Conservation (phyloP, 35 echinoderm and acorn worm genomes). For the Holothuria glaberrima region DNA sequence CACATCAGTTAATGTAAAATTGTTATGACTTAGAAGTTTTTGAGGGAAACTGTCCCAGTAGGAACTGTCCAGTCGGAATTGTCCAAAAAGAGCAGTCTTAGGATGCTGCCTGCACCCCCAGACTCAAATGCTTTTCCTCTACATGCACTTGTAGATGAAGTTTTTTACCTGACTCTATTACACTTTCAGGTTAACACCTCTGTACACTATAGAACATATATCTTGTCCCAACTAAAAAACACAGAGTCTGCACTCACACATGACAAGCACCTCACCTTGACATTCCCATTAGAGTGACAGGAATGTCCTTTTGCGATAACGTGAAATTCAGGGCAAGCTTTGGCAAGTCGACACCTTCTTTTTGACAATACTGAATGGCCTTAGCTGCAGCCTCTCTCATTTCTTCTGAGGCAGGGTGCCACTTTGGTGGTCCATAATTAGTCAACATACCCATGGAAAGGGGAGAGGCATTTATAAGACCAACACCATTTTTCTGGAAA, state of each 20-base stretch:
- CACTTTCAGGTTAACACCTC: not conserved
- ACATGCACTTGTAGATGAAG: not conserved
- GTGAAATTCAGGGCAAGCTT: conserved; percentile 77
- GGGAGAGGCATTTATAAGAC: conserved; percentile 82
- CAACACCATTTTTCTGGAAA: conserved; percentile 72
- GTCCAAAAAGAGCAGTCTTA: not conserved
- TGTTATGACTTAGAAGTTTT: too few relatives aligned
- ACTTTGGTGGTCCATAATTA: conserved; percentile 61
- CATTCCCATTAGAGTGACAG: conserved; percentile 69
- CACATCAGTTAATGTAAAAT: too few relatives aligned
- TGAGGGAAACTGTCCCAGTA: too few relatives aligned
- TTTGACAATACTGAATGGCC: conserved; percentile 74
- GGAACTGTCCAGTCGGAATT: too few relatives aligned
- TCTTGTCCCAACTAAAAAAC: not conserved
- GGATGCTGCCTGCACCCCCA: not conserved
- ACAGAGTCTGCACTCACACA: not conserved
- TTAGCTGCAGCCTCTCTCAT: conserved; percentile 46
- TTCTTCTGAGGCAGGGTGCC: conserved; percentile 77
- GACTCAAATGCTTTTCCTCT: not conserved
- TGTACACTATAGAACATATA: not conserved
- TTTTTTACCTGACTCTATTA: not conserved
- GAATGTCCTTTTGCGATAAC: conserved; percentile 39
- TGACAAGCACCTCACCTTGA: conserved; percentile 55
- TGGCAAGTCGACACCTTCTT: conserved; percentile 69
- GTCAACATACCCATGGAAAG: conserved; percentile 85